Percentiles rank a stretch among this genome's conserved stretches.
Evolutionary conservation across 2,888 invertebrate genomes (phyloP).

Genomic region (Rotaria sp.): DNA sequence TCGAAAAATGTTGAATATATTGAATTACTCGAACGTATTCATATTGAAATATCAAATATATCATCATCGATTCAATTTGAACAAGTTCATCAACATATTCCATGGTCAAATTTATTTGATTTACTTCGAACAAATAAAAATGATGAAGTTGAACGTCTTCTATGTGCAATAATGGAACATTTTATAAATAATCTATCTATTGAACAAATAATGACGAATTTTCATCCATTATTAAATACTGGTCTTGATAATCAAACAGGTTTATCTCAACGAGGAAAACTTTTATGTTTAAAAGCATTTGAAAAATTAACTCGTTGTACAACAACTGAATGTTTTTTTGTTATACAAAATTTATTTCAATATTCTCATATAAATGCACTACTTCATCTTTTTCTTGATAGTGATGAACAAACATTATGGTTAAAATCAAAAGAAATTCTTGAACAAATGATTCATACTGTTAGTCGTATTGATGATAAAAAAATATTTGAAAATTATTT

Average conservation of each 20-base stretch:
- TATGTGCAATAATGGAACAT: neutral
- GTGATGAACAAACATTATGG: neutral
- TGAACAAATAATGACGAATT: neutral
- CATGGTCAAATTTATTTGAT: neutral
- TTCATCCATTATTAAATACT: neutral
- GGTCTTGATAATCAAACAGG: neutral
- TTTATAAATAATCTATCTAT: neutral
- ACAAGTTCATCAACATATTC: neutral
- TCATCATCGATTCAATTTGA: neutral
- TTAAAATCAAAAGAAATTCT: neutral
- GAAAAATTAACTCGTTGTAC: neutral
- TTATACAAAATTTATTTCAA: neutral
- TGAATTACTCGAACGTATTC: neutral
- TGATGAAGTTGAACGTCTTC: neutral
- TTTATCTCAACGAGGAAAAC: neutral
- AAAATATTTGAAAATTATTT: neutral
- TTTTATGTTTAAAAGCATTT: constrained; percentile 8
- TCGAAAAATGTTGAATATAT: neutral
- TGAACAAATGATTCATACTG: neutral
- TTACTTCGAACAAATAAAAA: neutral
- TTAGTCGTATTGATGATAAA: neutral
- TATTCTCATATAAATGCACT: neutral
- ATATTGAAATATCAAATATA: neutral
- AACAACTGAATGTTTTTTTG: neutral
- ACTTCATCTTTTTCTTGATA: neutral